Percentiles rank a stretch among this genome's conserved stretches.
These are phyloP conservation scores for Drepana arcuata DNA, from an alignment of 1,140 invertebrate genomes.

Conservation along the genomic window DNA sequence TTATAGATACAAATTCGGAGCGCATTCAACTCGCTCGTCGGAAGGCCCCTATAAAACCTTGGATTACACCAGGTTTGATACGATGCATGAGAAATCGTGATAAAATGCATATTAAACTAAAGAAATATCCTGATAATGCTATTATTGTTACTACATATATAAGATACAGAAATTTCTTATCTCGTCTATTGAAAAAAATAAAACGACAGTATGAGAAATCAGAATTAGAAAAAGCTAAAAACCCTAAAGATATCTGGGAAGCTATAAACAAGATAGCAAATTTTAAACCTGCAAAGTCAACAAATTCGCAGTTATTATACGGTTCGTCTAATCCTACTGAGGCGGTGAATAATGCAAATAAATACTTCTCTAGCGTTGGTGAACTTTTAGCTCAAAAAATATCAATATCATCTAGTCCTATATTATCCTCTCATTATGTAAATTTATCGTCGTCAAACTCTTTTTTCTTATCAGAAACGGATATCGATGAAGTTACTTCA, in stretches of 20 bases:
- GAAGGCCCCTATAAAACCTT: conserved; percentile 3
- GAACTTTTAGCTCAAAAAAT: conserved; percentile 1
- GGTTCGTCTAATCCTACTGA: neutral
- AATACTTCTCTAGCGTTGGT: conserved; percentile 5
- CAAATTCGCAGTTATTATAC: neutral
- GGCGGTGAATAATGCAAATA: conserved; percentile 3
- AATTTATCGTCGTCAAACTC: neutral
- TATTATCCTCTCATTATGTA: neutral
- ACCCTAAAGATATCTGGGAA: conserved; percentile 7
- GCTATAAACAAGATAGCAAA: conserved; percentile 1
- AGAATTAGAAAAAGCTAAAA: neutral
- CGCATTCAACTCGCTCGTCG: neutral
- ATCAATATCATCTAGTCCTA: neutral
- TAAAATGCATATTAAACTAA: conserved; percentile 8
- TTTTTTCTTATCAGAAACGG: neutral
- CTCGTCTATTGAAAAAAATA: conserved; percentile 3
- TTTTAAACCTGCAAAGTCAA: neutral
- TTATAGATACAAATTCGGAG: neutral
- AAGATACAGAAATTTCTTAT: conserved; percentile 9
- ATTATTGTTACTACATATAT: conserved; percentile 3
- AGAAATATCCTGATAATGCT: conserved; percentile 1
- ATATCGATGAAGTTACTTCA: conserved; percentile 1
- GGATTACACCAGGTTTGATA: conserved; percentile 6
- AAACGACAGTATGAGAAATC: conserved; percentile 1
- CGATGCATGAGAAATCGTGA: conserved; percentile 11